phyloP scores from a whole-genome alignment of 2,888 invertebrate genomes.

The Nymphalis c-album region DNA sequence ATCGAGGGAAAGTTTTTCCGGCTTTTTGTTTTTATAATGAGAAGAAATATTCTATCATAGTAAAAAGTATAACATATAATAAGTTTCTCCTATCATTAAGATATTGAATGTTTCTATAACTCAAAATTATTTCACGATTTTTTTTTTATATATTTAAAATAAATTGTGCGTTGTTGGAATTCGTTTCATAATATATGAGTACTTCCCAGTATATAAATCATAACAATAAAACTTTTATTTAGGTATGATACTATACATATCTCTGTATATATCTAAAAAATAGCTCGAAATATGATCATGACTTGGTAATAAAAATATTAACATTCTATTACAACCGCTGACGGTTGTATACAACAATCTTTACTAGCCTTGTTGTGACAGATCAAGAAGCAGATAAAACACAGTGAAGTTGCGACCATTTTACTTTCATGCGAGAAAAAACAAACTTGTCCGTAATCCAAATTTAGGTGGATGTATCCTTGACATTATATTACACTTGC shows the following conservation, averaged over 20 bases:
- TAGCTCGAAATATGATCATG: constrained; percentile 2
- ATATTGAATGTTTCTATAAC: no score
- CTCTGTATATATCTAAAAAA: neutral
- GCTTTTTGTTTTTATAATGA: no score
- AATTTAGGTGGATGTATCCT: constrained; percentile 42
- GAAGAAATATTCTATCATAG: no score
- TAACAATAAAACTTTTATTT: no score
- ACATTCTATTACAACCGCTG: neutral
- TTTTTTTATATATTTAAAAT: no score
- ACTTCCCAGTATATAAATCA: no score
- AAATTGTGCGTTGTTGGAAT: no score
- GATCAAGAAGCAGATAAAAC: constrained; percentile 24
- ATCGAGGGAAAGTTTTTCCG: no score
- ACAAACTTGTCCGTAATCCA: constrained; percentile 32
- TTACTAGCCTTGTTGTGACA: constrained; percentile 20
- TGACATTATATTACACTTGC: constrained; percentile 56
- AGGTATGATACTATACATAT: neutral
- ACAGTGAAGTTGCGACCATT: constrained; percentile 15
- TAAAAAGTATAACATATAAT: no score
- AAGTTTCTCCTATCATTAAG: no score
- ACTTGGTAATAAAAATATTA: constrained; percentile 8
- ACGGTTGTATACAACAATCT: neutral
- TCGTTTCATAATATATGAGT: no score
- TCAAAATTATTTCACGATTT: no score
- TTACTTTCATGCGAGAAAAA: constrained; percentile 21